Percentiles rank a stretch among this genome's conserved stretches.
phyloP scores from a whole-genome alignment of 2,113 vertebrate genomes.

The Sturnira hondurensis region DNA sequence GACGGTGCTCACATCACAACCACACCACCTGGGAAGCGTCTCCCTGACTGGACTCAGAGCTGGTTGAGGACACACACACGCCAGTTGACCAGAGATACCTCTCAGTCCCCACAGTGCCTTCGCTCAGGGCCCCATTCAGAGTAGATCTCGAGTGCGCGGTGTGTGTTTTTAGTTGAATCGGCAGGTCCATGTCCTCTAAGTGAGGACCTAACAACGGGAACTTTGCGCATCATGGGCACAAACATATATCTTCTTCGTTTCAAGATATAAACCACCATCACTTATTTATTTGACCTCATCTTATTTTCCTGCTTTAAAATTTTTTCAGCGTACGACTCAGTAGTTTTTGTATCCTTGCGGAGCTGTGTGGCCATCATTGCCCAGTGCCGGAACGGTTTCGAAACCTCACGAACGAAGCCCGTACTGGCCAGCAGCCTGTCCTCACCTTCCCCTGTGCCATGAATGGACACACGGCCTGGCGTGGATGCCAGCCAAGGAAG shows the following conservation, averaged over 20 bases:
- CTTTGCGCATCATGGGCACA: background rate
- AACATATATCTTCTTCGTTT: background rate
- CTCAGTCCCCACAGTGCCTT: background rate
- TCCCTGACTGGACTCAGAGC: too few species aligned
- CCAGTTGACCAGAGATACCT: background rate
- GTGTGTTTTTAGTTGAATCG: background rate
- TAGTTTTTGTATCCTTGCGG: background rate
- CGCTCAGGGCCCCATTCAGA: background rate
- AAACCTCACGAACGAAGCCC: background rate
- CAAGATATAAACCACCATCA: background rate
- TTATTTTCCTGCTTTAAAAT: background rate
- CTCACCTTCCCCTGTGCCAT: background rate
- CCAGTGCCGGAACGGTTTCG: background rate
- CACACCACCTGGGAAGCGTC: background rate
- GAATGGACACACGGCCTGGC: background rate
- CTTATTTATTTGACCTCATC: background rate
- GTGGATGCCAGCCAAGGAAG: background rate
- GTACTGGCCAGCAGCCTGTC: background rate
- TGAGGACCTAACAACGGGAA: background rate
- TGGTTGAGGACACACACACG: background rate
- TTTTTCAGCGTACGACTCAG: background rate
- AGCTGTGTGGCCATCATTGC: background rate
- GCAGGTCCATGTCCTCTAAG: background rate
- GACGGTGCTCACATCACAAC: background rate
- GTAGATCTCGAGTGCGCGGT: background rate